Evolutionary conservation across 2,797 vertebrate genomes (phyloP).

Genomic region (Knipowitschia caucasica): DNA sequence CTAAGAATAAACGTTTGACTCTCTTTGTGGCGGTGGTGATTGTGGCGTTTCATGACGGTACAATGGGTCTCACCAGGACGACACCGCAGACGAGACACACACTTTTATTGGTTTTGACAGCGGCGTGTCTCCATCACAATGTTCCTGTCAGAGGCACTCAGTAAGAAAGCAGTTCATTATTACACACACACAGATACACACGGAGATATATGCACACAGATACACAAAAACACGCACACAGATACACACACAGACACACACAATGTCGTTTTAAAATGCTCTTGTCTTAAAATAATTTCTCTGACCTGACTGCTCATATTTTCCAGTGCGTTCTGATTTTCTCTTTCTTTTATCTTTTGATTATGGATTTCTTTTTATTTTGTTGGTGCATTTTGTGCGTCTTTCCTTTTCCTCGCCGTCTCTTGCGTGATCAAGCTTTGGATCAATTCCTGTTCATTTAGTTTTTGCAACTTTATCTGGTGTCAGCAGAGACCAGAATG

Average conservation of each 20-base stretch:
- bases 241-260: no score
- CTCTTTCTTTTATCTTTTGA: no score
- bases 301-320: neutral
- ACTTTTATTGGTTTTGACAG: constrained; percentile 60
- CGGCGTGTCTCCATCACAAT: constrained; percentile 54
- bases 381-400: no score
- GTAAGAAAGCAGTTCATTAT: no score
- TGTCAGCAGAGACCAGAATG: constrained; percentile 51
- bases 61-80: constrained; percentile 33
- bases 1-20: constrained; percentile 65
- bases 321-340: neutral
- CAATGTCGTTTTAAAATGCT: neutral
- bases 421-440: constrained; percentile 50
- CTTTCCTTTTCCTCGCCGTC: constrained; percentile 51
- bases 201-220: no score
- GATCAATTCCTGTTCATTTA: constrained; percentile 49
- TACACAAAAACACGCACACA: no score
- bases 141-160: constrained; percentile 10
- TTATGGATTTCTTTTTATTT: constrained; percentile 1
- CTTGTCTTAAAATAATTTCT: neutral
- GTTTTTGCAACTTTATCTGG: constrained; percentile 51
- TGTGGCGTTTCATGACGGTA: constrained; percentile 50
- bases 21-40: constrained; percentile 49
- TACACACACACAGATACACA: no score
- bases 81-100: constrained; percentile 30